Percentiles rank a stretch among this genome's conserved stretches.
These are phyloP conservation scores for Mus musculus DNA, from an alignment of 2,113 vertebrate species.

Conservation along the genomic window DNA sequence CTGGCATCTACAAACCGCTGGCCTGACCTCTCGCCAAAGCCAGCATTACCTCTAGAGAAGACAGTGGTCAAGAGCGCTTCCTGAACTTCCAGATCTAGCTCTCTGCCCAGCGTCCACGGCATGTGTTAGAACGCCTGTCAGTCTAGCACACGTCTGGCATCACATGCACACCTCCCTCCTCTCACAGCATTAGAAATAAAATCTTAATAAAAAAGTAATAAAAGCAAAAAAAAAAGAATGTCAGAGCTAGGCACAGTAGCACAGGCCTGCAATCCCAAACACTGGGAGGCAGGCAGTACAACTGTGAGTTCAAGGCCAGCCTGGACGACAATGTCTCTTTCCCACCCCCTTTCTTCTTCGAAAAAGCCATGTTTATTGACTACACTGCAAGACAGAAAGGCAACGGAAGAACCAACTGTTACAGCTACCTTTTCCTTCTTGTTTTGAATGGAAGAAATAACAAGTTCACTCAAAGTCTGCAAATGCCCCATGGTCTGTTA, in stretches of 20 bases:
- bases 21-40: background rate
- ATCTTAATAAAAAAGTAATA: background rate
- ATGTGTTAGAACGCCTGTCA: too few species aligned
- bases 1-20: background rate
- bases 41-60: too few species aligned
- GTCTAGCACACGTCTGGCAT: background rate
- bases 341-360: background rate
- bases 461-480: background rate
- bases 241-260: background rate
- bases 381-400: background rate
- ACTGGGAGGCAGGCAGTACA: background rate
- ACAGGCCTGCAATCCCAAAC: background rate
- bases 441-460: background rate
- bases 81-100: background rate
- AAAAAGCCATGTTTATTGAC: background rate
- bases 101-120: too few species aligned
- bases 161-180: background rate
- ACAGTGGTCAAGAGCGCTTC: too few species aligned
- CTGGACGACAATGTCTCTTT: background rate
- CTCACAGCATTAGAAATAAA: background rate
- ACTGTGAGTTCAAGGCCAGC: background rate
- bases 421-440: background rate
- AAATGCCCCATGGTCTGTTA: background rate
- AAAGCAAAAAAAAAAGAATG: background rate
- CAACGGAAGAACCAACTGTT: background rate